Percentiles rank a stretch among this genome's conserved stretches.
These are phyloP conservation scores for Remorina albescens DNA, from an alignment of 2,797 vertebrate genomes.

Conservation along the genomic window DNA sequence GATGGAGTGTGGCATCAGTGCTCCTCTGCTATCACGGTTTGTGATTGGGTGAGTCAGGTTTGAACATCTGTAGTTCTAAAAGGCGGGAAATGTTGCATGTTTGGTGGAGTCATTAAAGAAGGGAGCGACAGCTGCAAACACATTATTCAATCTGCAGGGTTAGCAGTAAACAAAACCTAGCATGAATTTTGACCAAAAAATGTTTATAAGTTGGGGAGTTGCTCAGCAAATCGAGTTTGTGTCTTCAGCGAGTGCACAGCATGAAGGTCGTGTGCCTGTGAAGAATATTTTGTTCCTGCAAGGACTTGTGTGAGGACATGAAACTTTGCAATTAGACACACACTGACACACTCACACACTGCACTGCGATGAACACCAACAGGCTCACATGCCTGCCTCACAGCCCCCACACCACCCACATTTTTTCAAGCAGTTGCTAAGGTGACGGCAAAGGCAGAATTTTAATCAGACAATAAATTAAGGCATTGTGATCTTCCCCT, in stretches of 20 bases:
- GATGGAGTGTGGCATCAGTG: conserved; percentile 25
- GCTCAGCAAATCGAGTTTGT: conserved; percentile 14
- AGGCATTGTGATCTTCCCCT: conserved; percentile 75
- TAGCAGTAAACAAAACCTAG: conserved; percentile 4
- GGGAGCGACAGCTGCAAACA: neutral
- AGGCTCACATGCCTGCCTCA: conserved; percentile 77
- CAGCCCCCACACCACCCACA: conserved; percentile 85
- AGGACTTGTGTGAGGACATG: conserved; percentile 65
- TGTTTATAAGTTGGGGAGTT: neutral
- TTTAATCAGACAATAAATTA: conserved; percentile 88
- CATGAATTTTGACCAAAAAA: neutral
- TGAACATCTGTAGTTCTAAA: neutral
- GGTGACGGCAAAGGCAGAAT: conserved; percentile 87
- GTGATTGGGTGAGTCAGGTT: conserved; percentile 1
- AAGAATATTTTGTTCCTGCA: conserved; percentile 61
- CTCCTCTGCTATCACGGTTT: conserved; percentile 18
- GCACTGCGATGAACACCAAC: conserved; percentile 69
- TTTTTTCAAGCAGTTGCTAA: conserved; percentile 86
- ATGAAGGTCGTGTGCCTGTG: conserved; percentile 67
- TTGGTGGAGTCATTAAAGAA: conserved; percentile 3
- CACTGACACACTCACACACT: conserved; percentile 48
- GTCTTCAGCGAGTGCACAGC: conserved; percentile 39
- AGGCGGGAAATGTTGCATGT: neutral
- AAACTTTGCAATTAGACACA: conserved; percentile 65
- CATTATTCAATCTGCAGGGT: conserved; percentile 32